Conservation (phyloP, 2,113 vertebrate genomes). For the Eolophus roseicapilla region DNA sequence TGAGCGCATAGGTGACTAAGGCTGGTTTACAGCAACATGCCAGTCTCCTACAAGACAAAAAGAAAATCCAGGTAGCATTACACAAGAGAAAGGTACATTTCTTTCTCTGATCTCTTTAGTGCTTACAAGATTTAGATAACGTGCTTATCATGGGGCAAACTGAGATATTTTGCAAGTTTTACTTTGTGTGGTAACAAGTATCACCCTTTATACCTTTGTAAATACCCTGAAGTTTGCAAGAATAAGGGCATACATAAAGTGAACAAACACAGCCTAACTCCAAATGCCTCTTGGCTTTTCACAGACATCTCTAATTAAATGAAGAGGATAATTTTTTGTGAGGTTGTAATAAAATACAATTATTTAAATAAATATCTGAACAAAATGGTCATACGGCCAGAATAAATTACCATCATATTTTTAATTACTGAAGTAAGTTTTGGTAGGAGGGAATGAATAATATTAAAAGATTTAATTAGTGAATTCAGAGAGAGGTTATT, state of each 20-base stretch:
- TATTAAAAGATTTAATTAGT: slow-evolving; percentile 38
- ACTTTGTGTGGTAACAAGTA: slow-evolving; percentile 54
- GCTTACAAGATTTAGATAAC: slow-evolving; percentile 58
- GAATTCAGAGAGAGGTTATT: slow-evolving; percentile 30
- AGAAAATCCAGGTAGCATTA: slow-evolving; percentile 58
- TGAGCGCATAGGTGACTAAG: neutral
- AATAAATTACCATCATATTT: slow-evolving; percentile 9
- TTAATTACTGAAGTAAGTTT: slow-evolving; percentile 22
- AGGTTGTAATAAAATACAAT: slow-evolving; percentile 20
- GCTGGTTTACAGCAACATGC: neutral
- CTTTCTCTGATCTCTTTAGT: slow-evolving; percentile 61
- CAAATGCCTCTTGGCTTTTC: slow-evolving; percentile 34
- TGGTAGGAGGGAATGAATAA: slow-evolving; percentile 33
- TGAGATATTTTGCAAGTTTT: slow-evolving; percentile 63
- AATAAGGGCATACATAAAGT: slow-evolving; percentile 18
- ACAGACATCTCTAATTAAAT: slow-evolving; percentile 23
- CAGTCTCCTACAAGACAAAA: slow-evolving; percentile 11
- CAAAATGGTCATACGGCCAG: neutral
- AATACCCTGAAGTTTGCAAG: slow-evolving; percentile 31
- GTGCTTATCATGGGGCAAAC: slow-evolving; percentile 32
- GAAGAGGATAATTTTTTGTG: neutral
- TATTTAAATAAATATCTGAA: slow-evolving; percentile 34
- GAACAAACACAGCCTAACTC: slow-evolving; percentile 16
- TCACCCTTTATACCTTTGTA: slow-evolving; percentile 58
- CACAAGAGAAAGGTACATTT: slow-evolving; percentile 68